Percentiles rank a stretch among this genome's conserved stretches.
These are phyloP conservation scores for Oryzias curvinotus DNA, from an alignment of 2,113 vertebrate genomes.

Conservation along the genomic window DNA sequence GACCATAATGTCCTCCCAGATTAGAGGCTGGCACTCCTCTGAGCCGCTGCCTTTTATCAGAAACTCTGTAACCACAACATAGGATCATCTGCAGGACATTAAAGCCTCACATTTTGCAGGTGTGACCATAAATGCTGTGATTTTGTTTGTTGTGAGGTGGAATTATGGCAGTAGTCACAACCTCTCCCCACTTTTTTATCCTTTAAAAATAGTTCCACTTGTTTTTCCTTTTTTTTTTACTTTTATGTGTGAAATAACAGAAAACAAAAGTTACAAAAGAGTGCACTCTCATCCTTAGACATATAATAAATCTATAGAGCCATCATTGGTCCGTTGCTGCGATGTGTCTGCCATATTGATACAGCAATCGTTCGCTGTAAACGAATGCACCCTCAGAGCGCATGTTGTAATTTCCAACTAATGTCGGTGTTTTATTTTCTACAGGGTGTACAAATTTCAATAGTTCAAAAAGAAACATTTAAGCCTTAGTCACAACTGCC, in stretches of 20 bases:
- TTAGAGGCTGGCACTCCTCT: slow-evolving; percentile 57
- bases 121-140: slow-evolving; percentile 42
- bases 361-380: too few relatives aligned
- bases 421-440: too few relatives aligned
- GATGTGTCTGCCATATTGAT: too few relatives aligned
- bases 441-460: too few relatives aligned
- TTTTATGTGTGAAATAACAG: slow-evolving; percentile 3
- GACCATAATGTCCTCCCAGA: slow-evolving; percentile 58
- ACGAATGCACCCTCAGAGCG: too few relatives aligned
- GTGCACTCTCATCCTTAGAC: too few relatives aligned
- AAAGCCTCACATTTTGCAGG: slow-evolving; percentile 47
- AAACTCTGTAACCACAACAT: slow-evolving; percentile 54
- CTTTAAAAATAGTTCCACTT: too few relatives aligned
- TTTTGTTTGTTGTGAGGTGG: slow-evolving; percentile 22
- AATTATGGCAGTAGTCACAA: slow-evolving; percentile 2
- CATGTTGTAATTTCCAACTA: too few relatives aligned
- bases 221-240: background rate
- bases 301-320: too few relatives aligned
- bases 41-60: slow-evolving; percentile 55
- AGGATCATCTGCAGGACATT: slow-evolving; percentile 61
- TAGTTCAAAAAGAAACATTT: too few relatives aligned
- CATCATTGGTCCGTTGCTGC: too few relatives aligned
- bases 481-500: too few relatives aligned
- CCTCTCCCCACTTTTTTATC: background rate
- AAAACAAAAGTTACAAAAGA: background rate